These are phyloP conservation scores for Malachius bipustulatus DNA, from an alignment of 2,888 invertebrate species.

Conservation along the genomic window DNA sequence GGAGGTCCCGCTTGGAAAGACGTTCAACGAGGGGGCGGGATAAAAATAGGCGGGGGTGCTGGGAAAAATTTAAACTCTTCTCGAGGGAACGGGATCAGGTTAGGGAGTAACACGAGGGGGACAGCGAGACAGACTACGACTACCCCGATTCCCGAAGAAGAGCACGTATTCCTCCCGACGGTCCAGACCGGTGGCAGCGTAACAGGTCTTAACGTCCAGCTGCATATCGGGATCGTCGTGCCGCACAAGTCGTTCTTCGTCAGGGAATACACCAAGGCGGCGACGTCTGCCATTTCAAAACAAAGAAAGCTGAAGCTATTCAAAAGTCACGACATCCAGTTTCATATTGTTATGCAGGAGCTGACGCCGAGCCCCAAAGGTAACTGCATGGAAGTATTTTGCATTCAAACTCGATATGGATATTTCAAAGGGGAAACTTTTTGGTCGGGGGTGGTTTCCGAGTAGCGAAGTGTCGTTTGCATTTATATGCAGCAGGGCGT, in stretches of 20 bases:
- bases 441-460: too few relatives aligned
- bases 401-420: too few relatives aligned
- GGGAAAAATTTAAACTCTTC: conserved; percentile 27
- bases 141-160: conserved; percentile 28
- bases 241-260: conserved; percentile 66
- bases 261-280: conserved; percentile 59
- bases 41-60: conserved; percentile 30
- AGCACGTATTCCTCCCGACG: conserved; percentile 25
- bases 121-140: conserved; percentile 25
- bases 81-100: conserved; percentile 33
- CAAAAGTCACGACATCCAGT: conserved; percentile 56
- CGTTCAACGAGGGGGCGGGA: conserved; percentile 33
- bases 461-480: too few relatives aligned
- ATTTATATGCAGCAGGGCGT: too few relatives aligned
- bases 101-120: conserved; percentile 30
- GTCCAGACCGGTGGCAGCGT: conserved; percentile 10
- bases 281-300: conserved; percentile 53
- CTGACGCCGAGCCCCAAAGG: conserved; percentile 67
- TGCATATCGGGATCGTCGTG: conserved; percentile 61
- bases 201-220: conserved; percentile 21
- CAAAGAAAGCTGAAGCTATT: conserved; percentile 57
- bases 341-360: conserved; percentile 58
- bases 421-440: too few relatives aligned
- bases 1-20: conserved; percentile 37
- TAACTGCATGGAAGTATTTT: too few relatives aligned